These are phyloP conservation scores for Stenotaenia linearis DNA, from an alignment of 2,888 invertebrate species.

Conservation along the genomic window DNA sequence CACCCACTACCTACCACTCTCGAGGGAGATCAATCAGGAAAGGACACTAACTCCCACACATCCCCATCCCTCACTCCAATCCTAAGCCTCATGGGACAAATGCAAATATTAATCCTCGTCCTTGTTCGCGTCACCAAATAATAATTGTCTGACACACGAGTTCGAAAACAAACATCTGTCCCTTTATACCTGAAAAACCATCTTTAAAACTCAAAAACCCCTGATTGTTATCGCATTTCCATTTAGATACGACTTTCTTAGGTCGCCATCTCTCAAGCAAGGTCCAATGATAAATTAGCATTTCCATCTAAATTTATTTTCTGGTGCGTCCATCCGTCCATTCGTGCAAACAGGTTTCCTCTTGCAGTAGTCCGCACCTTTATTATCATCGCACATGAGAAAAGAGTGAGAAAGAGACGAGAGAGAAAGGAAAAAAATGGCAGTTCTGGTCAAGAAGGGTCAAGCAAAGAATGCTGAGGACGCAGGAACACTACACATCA, in stretches of 20 bases:
- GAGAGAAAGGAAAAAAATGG: not conserved
- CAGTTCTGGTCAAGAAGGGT: slow-evolving; percentile 21
- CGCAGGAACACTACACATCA: slow-evolving; percentile 26
- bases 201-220: not conserved
- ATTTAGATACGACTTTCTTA: slow-evolving; percentile 3
- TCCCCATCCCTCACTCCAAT: not conserved
- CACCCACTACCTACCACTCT: not conserved
- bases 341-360: not conserved
- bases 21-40: slow-evolving; percentile 21
- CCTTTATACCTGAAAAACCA: not conserved
- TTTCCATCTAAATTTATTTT: slow-evolving; percentile 21
- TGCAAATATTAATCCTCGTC: slow-evolving; percentile 3
- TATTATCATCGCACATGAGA: not conserved
- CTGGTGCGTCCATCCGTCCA: not conserved
- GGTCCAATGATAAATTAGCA: slow-evolving; percentile 13
- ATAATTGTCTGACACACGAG: not conserved
- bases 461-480: slow-evolving; percentile 17
- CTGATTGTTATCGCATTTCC: not conserved
- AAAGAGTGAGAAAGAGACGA: not conserved
- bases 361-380: not conserved
- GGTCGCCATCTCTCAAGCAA: not conserved
- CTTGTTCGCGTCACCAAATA: not conserved
- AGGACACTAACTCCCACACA: not conserved
- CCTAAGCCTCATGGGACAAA: slow-evolving; percentile 5
- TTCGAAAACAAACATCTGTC: not conserved